Evolutionary conservation across 2,113 vertebrate species (phyloP).

Genomic region (Lucifuga dentata): DNA sequence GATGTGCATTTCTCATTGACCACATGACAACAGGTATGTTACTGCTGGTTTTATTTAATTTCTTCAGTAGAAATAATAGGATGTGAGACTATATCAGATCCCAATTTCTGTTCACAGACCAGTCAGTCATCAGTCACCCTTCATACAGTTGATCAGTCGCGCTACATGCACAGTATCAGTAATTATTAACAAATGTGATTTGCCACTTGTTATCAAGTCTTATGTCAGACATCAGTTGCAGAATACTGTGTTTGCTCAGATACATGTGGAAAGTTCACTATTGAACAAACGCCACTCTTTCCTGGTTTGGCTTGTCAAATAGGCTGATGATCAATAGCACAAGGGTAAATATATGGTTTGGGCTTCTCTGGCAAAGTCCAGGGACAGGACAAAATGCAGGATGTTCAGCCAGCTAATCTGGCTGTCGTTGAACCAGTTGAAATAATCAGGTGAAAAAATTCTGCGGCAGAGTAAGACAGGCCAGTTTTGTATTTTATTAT

Average conservation of each 20-base stretch:
- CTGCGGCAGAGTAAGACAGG: conserved; percentile 9
- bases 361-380: conserved; percentile 76
- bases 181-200: conserved; percentile 65
- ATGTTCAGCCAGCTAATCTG: conserved; percentile 65
- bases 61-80: too few relatives aligned
- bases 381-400: conserved; percentile 54
- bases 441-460: conserved; percentile 71
- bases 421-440: conserved; percentile 52
- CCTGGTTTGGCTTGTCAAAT: conserved; percentile 61
- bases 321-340: conserved; percentile 66
- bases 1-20: conserved; percentile 50
- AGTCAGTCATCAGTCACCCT: neutral
- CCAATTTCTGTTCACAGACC: too few relatives aligned
- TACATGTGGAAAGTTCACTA: conserved; percentile 68
- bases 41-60: neutral
- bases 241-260: conserved; percentile 70
- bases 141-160: conserved; percentile 27
- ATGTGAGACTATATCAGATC: neutral
- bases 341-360: conserved; percentile 59
- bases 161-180: conserved; percentile 40
- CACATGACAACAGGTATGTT: conserved; percentile 65
- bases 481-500: conserved; percentile 1
- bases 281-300: conserved; percentile 71
- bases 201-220: conserved; percentile 70
- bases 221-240: conserved; percentile 74